phyloP scores from a whole-genome alignment of 1,140 invertebrate species.

The Bombus sibiricus region DNA sequence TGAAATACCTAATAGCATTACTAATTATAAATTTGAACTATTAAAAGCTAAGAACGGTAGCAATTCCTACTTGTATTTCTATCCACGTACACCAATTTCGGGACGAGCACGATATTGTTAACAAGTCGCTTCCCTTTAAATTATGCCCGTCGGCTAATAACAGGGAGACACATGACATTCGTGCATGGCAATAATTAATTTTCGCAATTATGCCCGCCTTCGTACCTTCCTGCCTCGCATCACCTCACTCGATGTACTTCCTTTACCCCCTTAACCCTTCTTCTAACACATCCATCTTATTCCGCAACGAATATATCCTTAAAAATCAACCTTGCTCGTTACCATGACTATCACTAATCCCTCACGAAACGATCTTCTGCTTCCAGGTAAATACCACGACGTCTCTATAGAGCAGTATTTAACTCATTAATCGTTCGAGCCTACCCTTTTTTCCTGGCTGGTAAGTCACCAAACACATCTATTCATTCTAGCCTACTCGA shows the following conservation, averaged over 20 bases:
- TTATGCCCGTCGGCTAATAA: constrained; percentile 80
- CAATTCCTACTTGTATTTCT: not conserved
- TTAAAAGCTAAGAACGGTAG: not conserved
- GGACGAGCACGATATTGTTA: constrained; percentile 76
- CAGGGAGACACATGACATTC: constrained; percentile 78
- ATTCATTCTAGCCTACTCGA: not conserved
- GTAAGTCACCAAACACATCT: constrained; percentile 47
- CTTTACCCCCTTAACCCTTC: not conserved
- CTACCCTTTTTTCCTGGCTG: constrained; percentile 14
- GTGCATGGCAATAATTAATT: constrained; percentile 81
- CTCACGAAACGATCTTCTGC: constrained; percentile 25
- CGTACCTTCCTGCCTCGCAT: constrained; percentile 45
- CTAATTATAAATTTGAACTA: not conserved
- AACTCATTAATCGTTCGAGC: constrained; percentile 21
- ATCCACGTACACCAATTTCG: constrained; percentile 41
- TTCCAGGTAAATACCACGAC: constrained; percentile 77
- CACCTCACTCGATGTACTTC: constrained; percentile 24
- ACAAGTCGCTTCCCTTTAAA: constrained; percentile 78
- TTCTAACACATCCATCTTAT: not conserved
- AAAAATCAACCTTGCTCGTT: not conserved
- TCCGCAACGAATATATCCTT: not conserved
- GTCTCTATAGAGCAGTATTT: constrained; percentile 19
- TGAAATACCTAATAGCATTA: not conserved
- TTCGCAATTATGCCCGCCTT: constrained; percentile 75
- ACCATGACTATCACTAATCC: not conserved